Conservation (phyloP, 2,888 invertebrate species). For the Polylopha cassiicola region DNA sequence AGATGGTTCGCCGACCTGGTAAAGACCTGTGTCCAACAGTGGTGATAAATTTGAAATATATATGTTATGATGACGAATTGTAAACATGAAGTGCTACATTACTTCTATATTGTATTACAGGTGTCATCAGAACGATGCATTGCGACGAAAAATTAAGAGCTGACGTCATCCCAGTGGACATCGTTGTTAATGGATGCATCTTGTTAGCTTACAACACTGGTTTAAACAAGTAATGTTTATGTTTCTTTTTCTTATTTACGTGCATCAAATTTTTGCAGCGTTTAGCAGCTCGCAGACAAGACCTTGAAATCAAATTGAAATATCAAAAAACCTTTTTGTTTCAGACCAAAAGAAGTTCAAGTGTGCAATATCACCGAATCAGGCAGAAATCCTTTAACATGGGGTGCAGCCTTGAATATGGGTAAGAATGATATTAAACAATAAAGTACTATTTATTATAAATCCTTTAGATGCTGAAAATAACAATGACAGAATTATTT, state of each 20-base stretch:
- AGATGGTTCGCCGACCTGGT: too few species aligned
- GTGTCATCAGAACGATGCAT: slow-evolving; percentile 89
- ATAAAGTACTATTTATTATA: background rate
- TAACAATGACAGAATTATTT: too few species aligned
- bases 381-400: slow-evolving; percentile 86
- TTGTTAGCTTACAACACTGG: slow-evolving; percentile 82
- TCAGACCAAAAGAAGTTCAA: slow-evolving; percentile 65
- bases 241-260: background rate
- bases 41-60: too few species aligned
- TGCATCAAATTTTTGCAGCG: background rate
- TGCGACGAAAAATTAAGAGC: slow-evolving; percentile 79
- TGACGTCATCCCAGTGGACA: slow-evolving; percentile 87
- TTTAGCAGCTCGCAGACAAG: too few species aligned
- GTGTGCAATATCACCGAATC: slow-evolving; percentile 90
- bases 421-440: slow-evolving; percentile 55
- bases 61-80: too few species aligned
- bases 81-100: too few species aligned
- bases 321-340: slow-evolving; percentile 34
- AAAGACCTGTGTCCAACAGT: too few species aligned
- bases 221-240: slow-evolving; percentile 47
- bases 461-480: background rate
- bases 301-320: too few species aligned
- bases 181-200: slow-evolving; percentile 87
- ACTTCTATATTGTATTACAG: slow-evolving; percentile 36
- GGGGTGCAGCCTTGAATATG: slow-evolving; percentile 87